These are phyloP conservation scores for Myotis planiceps DNA, from an alignment of 2,797 vertebrate genomes.

Conservation along the genomic window DNA sequence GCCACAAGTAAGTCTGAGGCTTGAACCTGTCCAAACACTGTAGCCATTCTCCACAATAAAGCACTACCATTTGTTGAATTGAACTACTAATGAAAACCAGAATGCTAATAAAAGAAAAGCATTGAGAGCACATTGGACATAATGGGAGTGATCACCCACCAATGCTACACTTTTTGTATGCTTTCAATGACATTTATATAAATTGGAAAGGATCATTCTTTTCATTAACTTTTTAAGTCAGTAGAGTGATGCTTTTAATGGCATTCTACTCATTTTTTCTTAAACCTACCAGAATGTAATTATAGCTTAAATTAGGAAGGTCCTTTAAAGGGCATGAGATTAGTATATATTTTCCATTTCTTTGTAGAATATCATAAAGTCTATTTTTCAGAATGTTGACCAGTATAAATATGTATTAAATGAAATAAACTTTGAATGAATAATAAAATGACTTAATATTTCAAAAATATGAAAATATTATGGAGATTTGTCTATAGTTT, in stretches of 20 bases:
- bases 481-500: background rate
- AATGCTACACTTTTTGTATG: background rate
- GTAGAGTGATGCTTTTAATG: slow-evolving; percentile 40
- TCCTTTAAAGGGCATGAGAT: slow-evolving; percentile 45
- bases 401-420: slow-evolving; percentile 8
- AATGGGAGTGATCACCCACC: slow-evolving; percentile 23
- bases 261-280: slow-evolving; percentile 46
- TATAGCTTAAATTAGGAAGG: slow-evolving; percentile 53
- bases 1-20: too few species aligned
- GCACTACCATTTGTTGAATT: background rate
- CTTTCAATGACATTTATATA: slow-evolving; percentile 63
- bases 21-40: too few species aligned
- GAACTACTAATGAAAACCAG: background rate
- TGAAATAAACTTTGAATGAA: slow-evolving; percentile 2
- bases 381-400: slow-evolving; percentile 13
- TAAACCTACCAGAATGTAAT: slow-evolving; percentile 20
- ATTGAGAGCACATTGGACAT: background rate
- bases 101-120: background rate
- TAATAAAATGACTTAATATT: background rate
- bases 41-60: background rate
- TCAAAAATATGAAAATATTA: slow-evolving; percentile 9
- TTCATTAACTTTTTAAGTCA: slow-evolving; percentile 70
- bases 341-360: background rate
- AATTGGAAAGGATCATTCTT: slow-evolving; percentile 49
- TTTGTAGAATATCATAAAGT: background rate